Percentiles rank a stretch among this genome's conserved stretches.
Evolutionary conservation across 2,888 invertebrate genomes (phyloP).

Genomic region (Tetranychus truncatus): DNA sequence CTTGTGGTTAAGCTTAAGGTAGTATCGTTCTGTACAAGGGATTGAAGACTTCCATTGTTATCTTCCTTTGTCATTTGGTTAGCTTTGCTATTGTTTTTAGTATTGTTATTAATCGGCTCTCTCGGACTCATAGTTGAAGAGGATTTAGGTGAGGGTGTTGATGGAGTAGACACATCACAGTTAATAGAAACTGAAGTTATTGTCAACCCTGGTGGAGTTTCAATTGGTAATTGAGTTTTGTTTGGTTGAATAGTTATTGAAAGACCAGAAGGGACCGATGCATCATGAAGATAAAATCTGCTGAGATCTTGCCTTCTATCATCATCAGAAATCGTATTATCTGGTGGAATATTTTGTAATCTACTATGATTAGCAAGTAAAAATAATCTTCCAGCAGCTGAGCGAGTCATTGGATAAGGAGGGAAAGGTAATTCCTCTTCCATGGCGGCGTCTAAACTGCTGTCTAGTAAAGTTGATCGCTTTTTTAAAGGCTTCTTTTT

Average conservation of each 20-base stretch:
- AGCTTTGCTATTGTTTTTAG: not conserved
- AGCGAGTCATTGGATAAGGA: too few relatives aligned
- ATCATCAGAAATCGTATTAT: too few relatives aligned
- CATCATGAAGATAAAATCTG: too few relatives aligned
- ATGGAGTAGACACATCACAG: not conserved
- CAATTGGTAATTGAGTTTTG: not conserved
- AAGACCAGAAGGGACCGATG: too few relatives aligned
- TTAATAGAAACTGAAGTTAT: not conserved
- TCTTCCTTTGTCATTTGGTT: not conserved
- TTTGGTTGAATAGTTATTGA: not conserved
- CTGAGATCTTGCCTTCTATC: too few relatives aligned
- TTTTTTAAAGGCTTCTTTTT: too few relatives aligned
- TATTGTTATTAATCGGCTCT: not conserved
- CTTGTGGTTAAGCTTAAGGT: not conserved
- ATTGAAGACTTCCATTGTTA: not conserved
- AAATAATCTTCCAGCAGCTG: too few relatives aligned
- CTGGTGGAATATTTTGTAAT: too few relatives aligned
- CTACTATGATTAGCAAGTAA: too few relatives aligned
- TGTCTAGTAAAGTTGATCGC: too few relatives aligned
- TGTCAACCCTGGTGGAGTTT: not conserved
- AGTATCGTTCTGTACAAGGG: not conserved
- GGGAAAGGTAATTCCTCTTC: too few relatives aligned
- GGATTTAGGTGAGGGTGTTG: not conserved
- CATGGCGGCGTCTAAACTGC: too few relatives aligned
- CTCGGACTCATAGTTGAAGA: not conserved